These are phyloP conservation scores for Heliopora coerulea DNA, from an alignment of 92 coral and sea anemone species.

Conservation along the genomic window DNA sequence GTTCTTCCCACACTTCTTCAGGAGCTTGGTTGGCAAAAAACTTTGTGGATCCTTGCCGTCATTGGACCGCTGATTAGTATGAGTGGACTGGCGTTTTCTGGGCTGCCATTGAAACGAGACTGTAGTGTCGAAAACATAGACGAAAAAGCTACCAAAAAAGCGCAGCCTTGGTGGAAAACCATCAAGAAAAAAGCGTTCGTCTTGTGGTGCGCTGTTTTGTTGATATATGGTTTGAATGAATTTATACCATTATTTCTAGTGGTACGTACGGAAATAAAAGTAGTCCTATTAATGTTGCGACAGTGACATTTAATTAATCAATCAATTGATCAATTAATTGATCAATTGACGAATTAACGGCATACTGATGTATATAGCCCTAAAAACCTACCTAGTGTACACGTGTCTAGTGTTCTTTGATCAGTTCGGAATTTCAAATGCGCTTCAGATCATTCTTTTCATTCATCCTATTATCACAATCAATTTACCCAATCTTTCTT, in stretches of 20 bases:
- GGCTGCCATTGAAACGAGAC: neutral
- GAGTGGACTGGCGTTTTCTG: constrained; percentile 23
- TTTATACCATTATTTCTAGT: constrained; percentile 18
- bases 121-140: neutral
- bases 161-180: constrained; percentile 28
- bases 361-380: too few species aligned
- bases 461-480: too few species aligned
- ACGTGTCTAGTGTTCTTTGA: too few species aligned
- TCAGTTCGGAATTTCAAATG: too few species aligned
- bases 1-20: constrained; percentile 37
- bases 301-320: too few species aligned
- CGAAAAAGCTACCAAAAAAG: neutral
- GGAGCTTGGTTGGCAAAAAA: constrained; percentile 42
- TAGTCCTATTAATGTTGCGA: too few species aligned
- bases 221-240: constrained; percentile 9
- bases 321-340: too few species aligned
- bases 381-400: too few species aligned
- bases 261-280: too few species aligned
- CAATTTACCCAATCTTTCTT: too few species aligned
- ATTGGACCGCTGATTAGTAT: constrained; percentile 34
- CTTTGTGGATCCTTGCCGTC: constrained; percentile 40
- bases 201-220: neutral
- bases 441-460: too few species aligned
- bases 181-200: constrained; percentile 21
- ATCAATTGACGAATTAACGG: too few species aligned